Evolutionary conservation across 1,140 invertebrate species (phyloP), one percentile per base, ranked within the genome.

Genomic region (Chelonus insularis): DNA sequence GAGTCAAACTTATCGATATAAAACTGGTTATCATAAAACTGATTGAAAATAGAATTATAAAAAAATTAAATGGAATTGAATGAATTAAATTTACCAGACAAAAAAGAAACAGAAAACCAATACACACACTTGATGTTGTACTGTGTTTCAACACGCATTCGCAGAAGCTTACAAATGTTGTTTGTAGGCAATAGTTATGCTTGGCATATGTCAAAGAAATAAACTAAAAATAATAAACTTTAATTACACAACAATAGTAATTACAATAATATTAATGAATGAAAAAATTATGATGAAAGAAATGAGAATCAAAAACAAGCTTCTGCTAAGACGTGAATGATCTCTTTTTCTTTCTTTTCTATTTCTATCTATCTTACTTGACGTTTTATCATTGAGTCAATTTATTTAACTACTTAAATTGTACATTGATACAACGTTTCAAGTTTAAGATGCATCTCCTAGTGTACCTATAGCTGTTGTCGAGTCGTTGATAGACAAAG

Each of bases 401-500:
- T 23, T 25, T 5, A 45, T 29, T 34, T 34, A 39, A 48, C 20
- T 25, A 45, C 18, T 43, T 9, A 32, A 14, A 39, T 9, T 18
- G 12, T 1, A 21, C 29, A 18, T 67, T 68, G 56, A 68, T 45
- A 63, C 51, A 69, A 55, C 66, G 63, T 54, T 63, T 65, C 67
- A 64, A 57, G 51, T 54, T 67, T 65, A 58, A 75, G 56, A 68
- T 75, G 76, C 72, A 77, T 75, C 66, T 79, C 69, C 71, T 76
- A 73, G 71, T 34, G 11, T 71, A 78, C 69, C 69, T 61, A 57
- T 57, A 61, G 75, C 78, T 80, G 73, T 79, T 79, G 78, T 79
- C 77, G 77, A 79, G 78, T 81, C 78, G 78, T 78, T 81, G 78
- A 81, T 79, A 81, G 78, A 81, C 78, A 77, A 70, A 81, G 77